Base-by-base conservation (phyloP, 2,888 invertebrate species). In the Meta bourneti region DNA sequence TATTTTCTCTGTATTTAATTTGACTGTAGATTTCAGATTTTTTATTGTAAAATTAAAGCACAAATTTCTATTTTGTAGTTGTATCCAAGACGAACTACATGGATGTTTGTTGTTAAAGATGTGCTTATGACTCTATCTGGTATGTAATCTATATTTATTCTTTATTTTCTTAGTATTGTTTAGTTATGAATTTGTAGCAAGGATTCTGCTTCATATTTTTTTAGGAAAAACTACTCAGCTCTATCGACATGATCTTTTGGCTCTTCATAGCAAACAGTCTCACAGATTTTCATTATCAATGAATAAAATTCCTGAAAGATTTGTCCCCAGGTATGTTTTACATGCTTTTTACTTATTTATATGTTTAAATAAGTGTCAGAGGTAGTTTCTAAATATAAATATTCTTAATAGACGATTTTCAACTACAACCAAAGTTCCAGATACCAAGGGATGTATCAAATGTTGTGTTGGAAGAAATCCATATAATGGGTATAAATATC, bases 81-180 rank as follows among this genome's bases (percentile, higher is more conserved):
- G 74, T 99, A 99, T 95, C 98, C 98, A 77, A 96, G 99, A 87
- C 96, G 98, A 94, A 99, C 99, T 70, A 97, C 97, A 91, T 99
- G 99, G 99, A 97, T 99, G 96, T 98, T 98, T 95, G 99, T 99
- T 93, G 98, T 99, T 94, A 99, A 99, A 95, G 98, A 99, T 95
- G 98, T 99, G 7, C 96, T 99, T 49, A 99, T 99, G 98, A 98
- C 99, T 0, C 95, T 99, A 74, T 99, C 99, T 93, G 98, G 98
- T 93, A 89, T 7, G 70, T 83, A 87, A 54, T 16, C 13, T 20
- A 20, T 51, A 16, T n/a, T 72, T 83, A 69, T 71, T 48, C 7
- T 52, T 11, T 69, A 19, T 70, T 61, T 61, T 19, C 54, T 11
- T 19, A 34, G 8, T 80, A 84, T 16, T 34, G 54, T 20, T 52